Evolutionary conservation across 2,888 invertebrate species (phyloP), one percentile per base, ranked within the genome.

Genomic region (Lithophane socia): DNA sequence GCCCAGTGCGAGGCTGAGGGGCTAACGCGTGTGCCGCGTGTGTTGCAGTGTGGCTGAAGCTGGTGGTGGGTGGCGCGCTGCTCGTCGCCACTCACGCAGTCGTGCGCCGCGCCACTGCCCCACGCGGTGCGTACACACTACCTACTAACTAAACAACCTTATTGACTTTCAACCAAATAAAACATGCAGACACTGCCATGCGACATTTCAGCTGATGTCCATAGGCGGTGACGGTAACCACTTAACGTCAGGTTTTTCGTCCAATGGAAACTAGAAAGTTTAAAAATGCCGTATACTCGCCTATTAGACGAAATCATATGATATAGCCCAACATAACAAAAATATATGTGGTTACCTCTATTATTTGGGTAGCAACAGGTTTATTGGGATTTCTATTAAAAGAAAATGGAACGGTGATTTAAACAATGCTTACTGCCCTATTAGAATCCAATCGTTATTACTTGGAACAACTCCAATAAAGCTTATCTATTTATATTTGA

Each of bases 41-140:
- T 98, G 97, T 98, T 98, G 94, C 98, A 98, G 98, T 98, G 97
- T 98, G 98, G 96, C 98, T 98, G 97, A 98, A 98, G 97, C 97
- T 98, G 97, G 97, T 97, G 95, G 98, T 98, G 96, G 98, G 98
- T 94, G 97, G 98, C 95, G 98, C 98, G 93, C 97, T 98, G 94
- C 97, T 98, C 96, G 97, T 98, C 94, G 98, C 98, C 94, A 98
- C 98, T 92, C 98, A 98, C 97, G 98, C 98, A 96, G 98, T 98
- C 94, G 97, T 98, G 96, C 97, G 98, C 96, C 98, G 98, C 89
- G 94, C 94, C 92, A 91, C 93, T 84, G 92, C 92, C 97, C 97
- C 97, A 93, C 97, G 97, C 95, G 98, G 98, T 98, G 97, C 97
- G 97, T 97, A 97, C 92, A 75, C 54, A 37, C 16, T 75, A 61